phyloP scores from a whole-genome alignment of 2,113 vertebrate species.

The Pagrus major region DNA sequence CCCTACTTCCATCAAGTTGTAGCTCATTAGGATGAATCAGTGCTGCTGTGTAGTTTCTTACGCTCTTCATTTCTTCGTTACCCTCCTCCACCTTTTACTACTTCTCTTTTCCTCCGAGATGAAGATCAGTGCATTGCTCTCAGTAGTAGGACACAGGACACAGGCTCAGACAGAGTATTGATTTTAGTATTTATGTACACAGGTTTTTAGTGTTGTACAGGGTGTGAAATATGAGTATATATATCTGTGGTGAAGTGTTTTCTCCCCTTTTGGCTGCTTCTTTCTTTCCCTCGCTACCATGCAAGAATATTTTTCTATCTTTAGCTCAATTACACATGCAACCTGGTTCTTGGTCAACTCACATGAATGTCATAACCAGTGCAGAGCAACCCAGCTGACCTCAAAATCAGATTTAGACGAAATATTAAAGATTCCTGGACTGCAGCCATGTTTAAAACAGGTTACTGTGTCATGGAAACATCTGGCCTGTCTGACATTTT shows the following conservation, averaged over 20 bases:
- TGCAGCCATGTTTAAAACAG: not conserved
- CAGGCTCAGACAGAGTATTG: not conserved
- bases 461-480: slow-evolving; percentile 1
- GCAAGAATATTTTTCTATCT: not conserved
- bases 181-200: not conserved
- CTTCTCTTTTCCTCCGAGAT: not conserved
- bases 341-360: not conserved
- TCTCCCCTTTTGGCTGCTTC: not conserved
- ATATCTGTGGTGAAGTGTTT: no score
- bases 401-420: not conserved
- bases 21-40: slow-evolving; percentile 38
- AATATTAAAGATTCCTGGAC: not conserved
- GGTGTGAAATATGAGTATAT: no score
- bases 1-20: not conserved
- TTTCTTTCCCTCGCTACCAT: not conserved
- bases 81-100: not conserved
- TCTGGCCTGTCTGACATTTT: not conserved
- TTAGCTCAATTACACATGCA: not conserved
- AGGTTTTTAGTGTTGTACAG: not conserved
- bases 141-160: not conserved
- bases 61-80: not conserved
- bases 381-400: not conserved
- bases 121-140: not conserved
- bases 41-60: slow-evolving; percentile 1
- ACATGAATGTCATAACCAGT: not conserved